A percentile compares a stretch with the other conserved stretches of the same genome.
Evolutionary conservation across 1,140 invertebrate species (phyloP).

Genomic region (Lethocerus indicus): DNA sequence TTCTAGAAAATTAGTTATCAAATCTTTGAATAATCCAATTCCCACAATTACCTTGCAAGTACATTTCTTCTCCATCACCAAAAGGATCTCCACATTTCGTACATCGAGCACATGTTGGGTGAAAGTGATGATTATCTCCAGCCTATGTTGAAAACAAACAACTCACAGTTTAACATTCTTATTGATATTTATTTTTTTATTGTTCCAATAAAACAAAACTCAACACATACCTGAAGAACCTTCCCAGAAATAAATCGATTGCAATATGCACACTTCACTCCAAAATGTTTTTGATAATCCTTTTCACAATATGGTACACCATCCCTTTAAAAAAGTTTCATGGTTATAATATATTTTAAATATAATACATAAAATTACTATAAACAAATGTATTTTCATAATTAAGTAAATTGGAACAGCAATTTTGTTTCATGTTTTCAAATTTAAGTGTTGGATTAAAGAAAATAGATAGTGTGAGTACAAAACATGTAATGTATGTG

Average conservation of each 20-base stretch:
- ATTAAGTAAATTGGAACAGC: no score
- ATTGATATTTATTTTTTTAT: no score
- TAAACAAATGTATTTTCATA: no score
- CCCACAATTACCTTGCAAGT: slow-evolving; percentile 69
- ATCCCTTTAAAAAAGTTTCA: slow-evolving; percentile 36
- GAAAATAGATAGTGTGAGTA: no score
- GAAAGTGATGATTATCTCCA: slow-evolving; percentile 93
- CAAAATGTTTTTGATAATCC: slow-evolving; percentile 88
- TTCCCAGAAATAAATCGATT: slow-evolving; percentile 87
- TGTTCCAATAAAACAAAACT: no score
- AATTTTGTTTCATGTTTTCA: no score
- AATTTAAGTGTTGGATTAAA: no score
- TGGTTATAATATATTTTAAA: not conserved
- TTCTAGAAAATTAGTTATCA: no score
- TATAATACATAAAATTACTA: no score
- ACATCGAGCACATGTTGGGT: slow-evolving; percentile 90
- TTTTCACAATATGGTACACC: slow-evolving; percentile 89
- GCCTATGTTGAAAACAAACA: slow-evolving; percentile 47
- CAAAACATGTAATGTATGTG: no score
- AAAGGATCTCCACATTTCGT: slow-evolving; percentile 93
- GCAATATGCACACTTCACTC: slow-evolving; percentile 91
- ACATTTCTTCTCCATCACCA: slow-evolving; percentile 96
- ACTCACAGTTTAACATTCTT: no score
- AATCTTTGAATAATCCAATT: no score
- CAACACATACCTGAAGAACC: slow-evolving; percentile 58